A percentile compares a stretch with the other conserved stretches of the same genome.
Evolutionary conservation across 2,888 invertebrate species (phyloP).

Genomic region (Agriotes lineatus): DNA sequence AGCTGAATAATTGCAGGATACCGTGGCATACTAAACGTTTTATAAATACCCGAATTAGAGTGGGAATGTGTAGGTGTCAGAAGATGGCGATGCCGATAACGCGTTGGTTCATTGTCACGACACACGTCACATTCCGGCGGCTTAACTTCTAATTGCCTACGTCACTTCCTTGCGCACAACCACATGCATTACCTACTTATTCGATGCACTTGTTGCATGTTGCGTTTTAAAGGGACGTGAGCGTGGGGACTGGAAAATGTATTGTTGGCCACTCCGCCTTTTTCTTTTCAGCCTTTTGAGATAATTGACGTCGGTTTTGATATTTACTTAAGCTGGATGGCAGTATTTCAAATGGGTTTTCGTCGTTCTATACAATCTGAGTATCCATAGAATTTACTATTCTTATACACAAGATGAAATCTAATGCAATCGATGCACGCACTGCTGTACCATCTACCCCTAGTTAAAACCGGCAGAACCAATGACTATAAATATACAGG

Average conservation of each 20-base stretch:
- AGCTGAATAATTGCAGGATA: slow-evolving; percentile 48
- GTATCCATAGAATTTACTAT: too few relatives aligned
- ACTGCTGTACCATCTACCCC: too few relatives aligned
- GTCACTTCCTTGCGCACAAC: slow-evolving; percentile 47
- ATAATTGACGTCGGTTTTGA: too few relatives aligned
- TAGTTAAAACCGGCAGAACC: too few relatives aligned
- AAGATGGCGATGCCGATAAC: slow-evolving; percentile 52
- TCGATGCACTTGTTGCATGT: slow-evolving; percentile 27
- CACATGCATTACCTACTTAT: slow-evolving; percentile 28
- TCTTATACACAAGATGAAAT: too few relatives aligned
- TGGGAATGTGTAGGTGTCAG: slow-evolving; percentile 51
- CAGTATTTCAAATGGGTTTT: too few relatives aligned
- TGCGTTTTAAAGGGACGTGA: neutral
- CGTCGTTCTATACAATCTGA: too few relatives aligned
- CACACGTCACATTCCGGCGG: slow-evolving; percentile 52
- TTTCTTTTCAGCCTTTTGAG: neutral
- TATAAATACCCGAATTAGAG: slow-evolving; percentile 56
- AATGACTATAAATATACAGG: too few relatives aligned
- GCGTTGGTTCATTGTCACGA: slow-evolving; percentile 54
- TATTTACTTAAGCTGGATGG: too few relatives aligned
- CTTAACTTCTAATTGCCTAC: slow-evolving; percentile 50
- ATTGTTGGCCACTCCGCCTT: neutral
- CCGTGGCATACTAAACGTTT: slow-evolving; percentile 52
- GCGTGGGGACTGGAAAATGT: neutral
- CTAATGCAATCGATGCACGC: too few relatives aligned